These are phyloP conservation scores for Cherax destructor DNA, from an alignment of 1,140 invertebrate genomes.

Conservation along the genomic window DNA sequence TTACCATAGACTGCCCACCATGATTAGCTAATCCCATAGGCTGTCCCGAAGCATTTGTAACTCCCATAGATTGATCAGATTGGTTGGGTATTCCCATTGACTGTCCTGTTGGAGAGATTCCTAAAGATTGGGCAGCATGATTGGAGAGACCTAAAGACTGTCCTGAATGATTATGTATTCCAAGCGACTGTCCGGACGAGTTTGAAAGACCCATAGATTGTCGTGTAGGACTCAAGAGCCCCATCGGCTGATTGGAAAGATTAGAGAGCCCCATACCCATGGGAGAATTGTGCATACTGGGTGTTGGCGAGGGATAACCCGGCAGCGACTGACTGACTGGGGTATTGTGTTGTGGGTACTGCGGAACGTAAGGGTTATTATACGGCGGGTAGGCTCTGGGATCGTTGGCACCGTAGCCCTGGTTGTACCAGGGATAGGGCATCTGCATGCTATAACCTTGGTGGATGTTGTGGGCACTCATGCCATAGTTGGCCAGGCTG, in stretches of 20 bases:
- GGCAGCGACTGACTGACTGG: constrained; percentile 39
- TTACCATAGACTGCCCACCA: constrained; percentile 8
- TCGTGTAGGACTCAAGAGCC: background rate
- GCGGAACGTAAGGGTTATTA: constrained; percentile 24
- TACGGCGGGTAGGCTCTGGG: constrained; percentile 37
- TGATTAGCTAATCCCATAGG: background rate
- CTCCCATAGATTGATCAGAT: constrained; percentile 22
- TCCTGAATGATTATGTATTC: constrained; percentile 4
- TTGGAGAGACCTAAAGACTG: constrained; percentile 3
- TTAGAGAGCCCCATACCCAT: constrained; percentile 31
- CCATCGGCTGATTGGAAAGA: background rate
- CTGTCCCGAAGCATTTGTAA: constrained; percentile 1
- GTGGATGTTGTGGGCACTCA: constrained; percentile 25
- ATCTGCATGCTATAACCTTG: constrained; percentile 49
- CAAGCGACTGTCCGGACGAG: constrained; percentile 20
- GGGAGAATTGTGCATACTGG: constrained; percentile 21
- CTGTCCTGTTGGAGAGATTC: constrained; percentile 1
- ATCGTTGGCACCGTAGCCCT: constrained; percentile 39
- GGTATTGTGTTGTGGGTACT: constrained; percentile 25
- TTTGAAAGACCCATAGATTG: constrained; percentile 23
- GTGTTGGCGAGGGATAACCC: background rate
- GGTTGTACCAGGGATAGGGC: constrained; percentile 56
- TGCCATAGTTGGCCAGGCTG: constrained; percentile 42
- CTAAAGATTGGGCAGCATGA: constrained; percentile 8
- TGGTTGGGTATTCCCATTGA: constrained; percentile 6